Conservation (phyloP, 2,888 invertebrate genomes). For the Ashinkailepas kermadecensis region DNA sequence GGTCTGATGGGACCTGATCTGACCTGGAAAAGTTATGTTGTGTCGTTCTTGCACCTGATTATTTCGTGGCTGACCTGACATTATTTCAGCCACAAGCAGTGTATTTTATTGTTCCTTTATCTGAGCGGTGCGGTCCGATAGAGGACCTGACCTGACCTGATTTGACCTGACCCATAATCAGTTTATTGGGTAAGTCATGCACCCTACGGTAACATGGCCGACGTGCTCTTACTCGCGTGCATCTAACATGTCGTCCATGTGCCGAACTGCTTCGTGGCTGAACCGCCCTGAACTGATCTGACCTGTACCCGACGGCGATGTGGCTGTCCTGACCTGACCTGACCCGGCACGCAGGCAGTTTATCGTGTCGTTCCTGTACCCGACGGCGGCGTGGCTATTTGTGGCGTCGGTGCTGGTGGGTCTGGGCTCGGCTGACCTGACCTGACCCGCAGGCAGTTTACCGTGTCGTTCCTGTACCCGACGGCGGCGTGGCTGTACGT, state of each 20-base stretch:
- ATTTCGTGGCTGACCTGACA: no score
- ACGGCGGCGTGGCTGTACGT: conserved; percentile 73
- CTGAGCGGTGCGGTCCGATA: no score
- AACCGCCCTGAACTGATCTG: no score
- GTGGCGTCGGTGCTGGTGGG: conserved; percentile 56
- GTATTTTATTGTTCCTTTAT: no score
- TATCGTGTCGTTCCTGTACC: conserved; percentile 67
- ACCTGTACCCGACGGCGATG: conserved; percentile 71
- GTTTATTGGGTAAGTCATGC: conserved; percentile 61
- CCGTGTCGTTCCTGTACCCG: conserved; percentile 72
- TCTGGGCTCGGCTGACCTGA: conserved; percentile 67
- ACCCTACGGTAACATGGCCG: conserved; percentile 65
- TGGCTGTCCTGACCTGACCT: conserved; percentile 55
- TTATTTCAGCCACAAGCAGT: no score
- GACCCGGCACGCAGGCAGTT: not conserved
- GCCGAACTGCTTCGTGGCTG: no score
- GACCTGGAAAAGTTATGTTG: no score
- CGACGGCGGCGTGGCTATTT: conserved; percentile 75
- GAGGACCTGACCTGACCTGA: no score
- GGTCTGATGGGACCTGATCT: no score
- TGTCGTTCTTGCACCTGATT: no score
- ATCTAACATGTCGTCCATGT: no score
- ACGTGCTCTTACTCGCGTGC: no score
- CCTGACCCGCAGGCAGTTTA: not conserved
- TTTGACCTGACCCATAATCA: not conserved